Evolutionary conservation across 1,140 invertebrate species (phyloP), one percentile per base, ranked within the genome.

Genomic region (Temnothorax longispinosus): DNA sequence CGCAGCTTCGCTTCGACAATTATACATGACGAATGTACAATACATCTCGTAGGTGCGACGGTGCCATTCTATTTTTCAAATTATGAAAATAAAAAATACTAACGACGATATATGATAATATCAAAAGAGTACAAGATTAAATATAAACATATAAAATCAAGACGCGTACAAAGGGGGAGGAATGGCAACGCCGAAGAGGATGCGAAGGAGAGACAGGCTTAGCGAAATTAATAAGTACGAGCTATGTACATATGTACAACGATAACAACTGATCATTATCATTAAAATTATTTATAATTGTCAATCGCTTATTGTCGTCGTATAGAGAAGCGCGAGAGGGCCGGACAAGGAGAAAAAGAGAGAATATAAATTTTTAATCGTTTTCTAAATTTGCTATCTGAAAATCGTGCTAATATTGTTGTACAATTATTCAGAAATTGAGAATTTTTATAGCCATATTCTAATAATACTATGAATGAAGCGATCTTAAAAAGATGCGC

Each of bases 241-340:
- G 92, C 92, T 95, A 95, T 95, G 92, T 95, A 95, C 95, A 95
- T 95, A 95, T 95, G 94, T 95, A 95, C 95, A 95, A 94, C 90
- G 92, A 94, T 93, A 94, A 94, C 90, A 92, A 93, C 85, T 90
- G 81, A 90, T 88, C 76, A 89, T 92, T 92, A 91, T 91, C 87
- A 91, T 92, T 93, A 91, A 89, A 91, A 92, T 92, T 93, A 90
- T 89, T 91, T 92, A 90, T 92, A 91, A 89, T 91, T 88, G 76
- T 91, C 88, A 62, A 86, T 91, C 87, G 88, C 84, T 92, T 93
- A 92, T 92, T 93, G 89, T 93, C 91, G 76, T 71, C 35, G 89
- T 89, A 89, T 88, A 87, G 38, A 87, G 38, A 90, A 47, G 41
- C 75, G 75, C 60, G 50, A 74, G 27, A 82, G 54, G 10, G n/a